Base-by-base conservation (phyloP, 2,797 vertebrate species). In the Chaetophractus vellerosus region DNA sequence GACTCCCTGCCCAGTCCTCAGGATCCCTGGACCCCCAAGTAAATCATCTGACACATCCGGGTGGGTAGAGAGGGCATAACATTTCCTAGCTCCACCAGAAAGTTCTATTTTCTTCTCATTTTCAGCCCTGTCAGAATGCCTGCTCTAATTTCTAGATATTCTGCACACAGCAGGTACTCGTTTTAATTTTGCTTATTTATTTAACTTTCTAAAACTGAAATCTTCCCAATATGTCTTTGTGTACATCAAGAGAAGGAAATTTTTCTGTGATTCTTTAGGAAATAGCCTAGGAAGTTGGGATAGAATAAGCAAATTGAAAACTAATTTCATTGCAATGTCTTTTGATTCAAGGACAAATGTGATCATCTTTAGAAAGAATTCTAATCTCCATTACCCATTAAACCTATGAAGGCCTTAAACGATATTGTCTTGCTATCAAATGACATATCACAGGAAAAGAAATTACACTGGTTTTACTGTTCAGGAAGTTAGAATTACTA, bases 281-380 rank as follows among this genome's bases (percentile, higher is more conserved):
- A 90, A 55, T 0, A 63, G 33, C 90, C 63, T 45, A 31, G 76
- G 33, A 74, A 87, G 5, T 18, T 55, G 41, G 59, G 41, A 15
- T 45, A 85, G 69, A 55, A 33, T 36, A 31, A 48, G 78, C 36
- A 85, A 33, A 33, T 1, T 9, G 64, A 82, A 82, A 23, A 19
- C 9, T 31, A 15, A 84, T 74, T 31, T 74, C 76, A 83, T 31
- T 26, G 12, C 81, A 18, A 16, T n/a, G 33, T 23, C 71, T 83
- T 96, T 82, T 72, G 68, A 63, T 23, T 90, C 84, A 79, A 95
- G 90, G 86, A 64, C 94, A 94, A 79, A 83, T 26, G 0, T n/a
- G 41, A 92, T 92, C 88, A 36, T 64, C 85, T 63, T 63, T 66
- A 10, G 72, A 85, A 45, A 72, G 36, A 83, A 12, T 61, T 92